These are phyloP conservation scores for Aurelia aurita complex sp. Pacific DNA, from an alignment of 30 jellyfish, hydroid and myxozoan species.

Conservation along the genomic window DNA sequence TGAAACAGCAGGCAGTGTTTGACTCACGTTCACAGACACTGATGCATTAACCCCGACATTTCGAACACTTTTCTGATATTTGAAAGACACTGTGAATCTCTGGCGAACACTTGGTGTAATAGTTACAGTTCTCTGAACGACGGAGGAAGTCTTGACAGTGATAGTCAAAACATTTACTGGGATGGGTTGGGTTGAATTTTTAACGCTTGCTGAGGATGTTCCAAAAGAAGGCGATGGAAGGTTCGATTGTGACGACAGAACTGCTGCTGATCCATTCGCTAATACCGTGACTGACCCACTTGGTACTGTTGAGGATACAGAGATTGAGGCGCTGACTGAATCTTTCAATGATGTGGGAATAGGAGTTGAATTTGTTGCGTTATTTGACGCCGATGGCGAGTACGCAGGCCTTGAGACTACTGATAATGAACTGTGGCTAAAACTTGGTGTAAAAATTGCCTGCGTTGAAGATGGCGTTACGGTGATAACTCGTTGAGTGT, in stretches of 20 bases:
- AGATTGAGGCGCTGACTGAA: background rate
- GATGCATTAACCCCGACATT: slow-evolving; percentile 16
- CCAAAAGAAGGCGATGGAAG: background rate
- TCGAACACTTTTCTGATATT: background rate
- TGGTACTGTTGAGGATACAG: background rate
- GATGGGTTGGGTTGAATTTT: background rate
- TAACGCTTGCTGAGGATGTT: background rate
- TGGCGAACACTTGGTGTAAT: slow-evolving; percentile 41
- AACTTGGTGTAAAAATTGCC: background rate
- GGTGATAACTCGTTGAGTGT: slow-evolving; percentile 14
- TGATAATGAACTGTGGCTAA: slow-evolving; percentile 2
- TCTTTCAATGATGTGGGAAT: background rate
- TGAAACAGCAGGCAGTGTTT: slow-evolving; percentile 1
- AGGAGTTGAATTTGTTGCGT: background rate
- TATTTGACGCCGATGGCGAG: background rate
- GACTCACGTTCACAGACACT: slow-evolving; percentile 15
- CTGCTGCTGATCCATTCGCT: background rate
- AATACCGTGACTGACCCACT: background rate
- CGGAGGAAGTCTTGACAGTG: slow-evolving; percentile 44
- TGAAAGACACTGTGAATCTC: slow-evolving; percentile 56
- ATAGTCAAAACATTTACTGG: slow-evolving; percentile 19
- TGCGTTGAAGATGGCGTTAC: background rate
- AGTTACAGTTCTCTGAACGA: slow-evolving; percentile 16
- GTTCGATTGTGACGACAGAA: background rate
- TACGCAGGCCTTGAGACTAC: background rate